Percentiles rank a stretch among this genome's conserved stretches.
Evolutionary conservation across 2,888 invertebrate genomes (phyloP).

Genomic region (Campaea margaritaria): DNA sequence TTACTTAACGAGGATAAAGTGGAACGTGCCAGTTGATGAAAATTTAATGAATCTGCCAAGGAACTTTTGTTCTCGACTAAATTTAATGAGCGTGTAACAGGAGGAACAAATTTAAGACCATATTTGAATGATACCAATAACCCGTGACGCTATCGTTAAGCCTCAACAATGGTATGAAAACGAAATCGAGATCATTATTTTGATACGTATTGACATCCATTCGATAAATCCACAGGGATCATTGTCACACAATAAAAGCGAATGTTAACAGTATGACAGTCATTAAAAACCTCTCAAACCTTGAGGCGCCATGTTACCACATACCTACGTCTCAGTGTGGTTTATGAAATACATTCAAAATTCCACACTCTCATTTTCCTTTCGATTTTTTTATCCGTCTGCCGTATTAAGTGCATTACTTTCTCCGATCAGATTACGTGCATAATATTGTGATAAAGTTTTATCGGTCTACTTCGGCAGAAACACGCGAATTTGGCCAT

Average conservation of each 20-base stretch:
- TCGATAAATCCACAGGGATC: conserved; percentile 23
- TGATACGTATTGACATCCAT: conserved; percentile 14
- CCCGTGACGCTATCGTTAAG: neutral
- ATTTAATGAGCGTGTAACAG: too few species aligned
- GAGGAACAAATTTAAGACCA: too few species aligned
- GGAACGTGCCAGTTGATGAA: neutral
- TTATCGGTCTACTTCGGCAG: conserved; percentile 57
- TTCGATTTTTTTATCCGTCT: conserved; percentile 67
- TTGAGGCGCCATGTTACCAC: conserved; percentile 56
- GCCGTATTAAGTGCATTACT: conserved; percentile 72
- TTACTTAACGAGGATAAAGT: conserved; percentile 26
- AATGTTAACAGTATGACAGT: conserved; percentile 48
- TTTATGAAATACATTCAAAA: conserved; percentile 72
- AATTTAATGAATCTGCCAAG: too few species aligned
- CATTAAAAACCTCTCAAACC: conserved; percentile 58
- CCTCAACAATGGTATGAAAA: conserved; percentile 5
- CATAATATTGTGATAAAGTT: conserved; percentile 62
- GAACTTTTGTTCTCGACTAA: too few species aligned
- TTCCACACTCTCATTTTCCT: conserved; percentile 76
- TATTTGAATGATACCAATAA: too few species aligned
- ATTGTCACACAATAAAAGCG: conserved; percentile 49
- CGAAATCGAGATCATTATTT: conserved; percentile 9
- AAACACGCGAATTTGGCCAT: conserved; percentile 55
- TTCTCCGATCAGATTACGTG: conserved; percentile 78
- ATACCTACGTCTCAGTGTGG: conserved; percentile 49